These are phyloP conservation scores for Crotalus tigris DNA, from an alignment of 2,113 vertebrate species.

Conservation along the genomic window DNA sequence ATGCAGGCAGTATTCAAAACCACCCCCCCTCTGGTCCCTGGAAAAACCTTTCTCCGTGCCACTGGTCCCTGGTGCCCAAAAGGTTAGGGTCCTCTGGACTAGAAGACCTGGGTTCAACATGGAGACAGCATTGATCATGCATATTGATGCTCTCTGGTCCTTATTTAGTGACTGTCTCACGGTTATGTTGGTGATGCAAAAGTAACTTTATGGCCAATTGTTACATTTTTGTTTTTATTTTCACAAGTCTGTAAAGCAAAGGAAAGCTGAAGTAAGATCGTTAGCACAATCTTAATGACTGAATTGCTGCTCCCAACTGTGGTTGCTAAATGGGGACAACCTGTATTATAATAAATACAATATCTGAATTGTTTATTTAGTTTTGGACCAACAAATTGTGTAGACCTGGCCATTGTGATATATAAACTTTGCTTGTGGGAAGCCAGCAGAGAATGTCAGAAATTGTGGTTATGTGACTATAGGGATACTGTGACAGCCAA, in stretches of 20 bases:
- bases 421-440: neutral
- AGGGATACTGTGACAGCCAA: neutral
- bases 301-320: neutral
- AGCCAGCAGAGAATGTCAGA: neutral
- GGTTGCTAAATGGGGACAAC: neutral
- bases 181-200: neutral
- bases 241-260: neutral
- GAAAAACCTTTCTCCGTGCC: no score
- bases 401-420: neutral
- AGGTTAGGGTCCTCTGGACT: neutral
- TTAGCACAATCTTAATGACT: no score
- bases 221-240: neutral
- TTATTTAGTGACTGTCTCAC: no score
- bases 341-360: no score
- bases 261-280: no score
- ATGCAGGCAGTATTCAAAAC: no score
- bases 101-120: neutral
- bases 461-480: neutral
- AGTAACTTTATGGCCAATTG: neutral
- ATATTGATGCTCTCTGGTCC: neutral
- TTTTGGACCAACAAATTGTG: no score
- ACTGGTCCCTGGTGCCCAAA: no score
- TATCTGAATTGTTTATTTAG: no score
- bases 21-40: no score
- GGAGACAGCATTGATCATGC: neutral